A percentile compares a stretch with the other conserved stretches of the same genome.
Conservation (phyloP, 2,113 vertebrate genomes). For the Clarias macrocephalus region DNA sequence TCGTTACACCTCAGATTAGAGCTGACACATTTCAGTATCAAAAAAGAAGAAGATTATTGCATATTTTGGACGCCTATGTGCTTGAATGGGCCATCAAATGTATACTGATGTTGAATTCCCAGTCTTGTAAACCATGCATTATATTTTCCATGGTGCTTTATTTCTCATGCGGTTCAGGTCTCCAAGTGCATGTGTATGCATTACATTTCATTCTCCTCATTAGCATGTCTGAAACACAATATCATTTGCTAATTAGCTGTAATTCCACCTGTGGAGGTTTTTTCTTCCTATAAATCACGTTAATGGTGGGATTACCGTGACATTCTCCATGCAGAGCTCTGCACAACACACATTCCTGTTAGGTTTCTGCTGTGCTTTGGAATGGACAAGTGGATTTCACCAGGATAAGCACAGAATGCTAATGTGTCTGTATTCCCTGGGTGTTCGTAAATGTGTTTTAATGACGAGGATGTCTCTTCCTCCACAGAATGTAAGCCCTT, state of each 20-base stretch:
- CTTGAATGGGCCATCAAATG: not conserved
- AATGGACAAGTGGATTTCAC: not conserved
- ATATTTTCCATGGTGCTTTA: not conserved
- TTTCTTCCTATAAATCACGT: conserved; percentile 12
- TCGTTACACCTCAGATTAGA: no score
- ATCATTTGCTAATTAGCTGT: conserved; percentile 48
- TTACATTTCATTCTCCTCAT: conserved; percentile 2
- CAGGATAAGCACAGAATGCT: not conserved
- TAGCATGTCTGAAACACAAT: conserved; percentile 32
- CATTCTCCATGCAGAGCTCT: conserved; percentile 10
- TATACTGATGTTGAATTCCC: not conserved
- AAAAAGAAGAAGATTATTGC: no score
- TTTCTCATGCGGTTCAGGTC: not conserved
- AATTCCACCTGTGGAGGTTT: conserved; percentile 47
- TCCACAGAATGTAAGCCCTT: not conserved
- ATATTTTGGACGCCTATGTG: no score
- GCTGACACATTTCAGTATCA: no score
- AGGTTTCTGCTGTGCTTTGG: conserved; percentile 13
- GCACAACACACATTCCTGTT: not conserved
- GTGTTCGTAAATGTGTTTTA: not conserved
- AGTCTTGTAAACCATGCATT: not conserved
- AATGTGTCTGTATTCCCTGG: not conserved
- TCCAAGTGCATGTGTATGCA: not conserved
- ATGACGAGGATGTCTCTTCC: not conserved
- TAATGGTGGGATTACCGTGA: conserved; percentile 39